Base-by-base conservation (phyloP, 1,140 invertebrate genomes). In the Ditylenchus dipsaci region DNA sequence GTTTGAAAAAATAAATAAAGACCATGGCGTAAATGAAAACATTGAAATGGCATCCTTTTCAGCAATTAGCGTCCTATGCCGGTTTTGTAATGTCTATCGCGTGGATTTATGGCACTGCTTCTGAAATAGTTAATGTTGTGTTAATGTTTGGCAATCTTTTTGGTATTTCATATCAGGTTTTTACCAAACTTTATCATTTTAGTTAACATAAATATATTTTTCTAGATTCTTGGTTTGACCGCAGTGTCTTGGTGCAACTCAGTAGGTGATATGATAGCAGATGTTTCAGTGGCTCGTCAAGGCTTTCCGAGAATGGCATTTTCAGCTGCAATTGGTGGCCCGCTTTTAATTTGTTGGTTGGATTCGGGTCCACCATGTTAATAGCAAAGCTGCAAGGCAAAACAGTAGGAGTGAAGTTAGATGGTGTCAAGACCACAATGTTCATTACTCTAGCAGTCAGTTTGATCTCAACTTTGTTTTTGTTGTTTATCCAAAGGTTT, bases 241-340 rank as follows among this genome's bases (percentile, higher is more conserved):
- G 84, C 90, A 30, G 84, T 90, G 19, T 88, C 89, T 0, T 89
- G 88, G 88, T 88, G 88, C 30, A 90, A 90, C 81, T 88, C 87
- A 79, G 84, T 90, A 63, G 87, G 88, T 73, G 89, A 90, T 86
- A 84, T 89, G 21, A 87, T 90, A 72, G 86, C 89, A 1, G 88
- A 90, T 75, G 80, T 87, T 0, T 79, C 87, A 19, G 87, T 89
- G 76, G 88, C 89, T 1, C 84, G 84, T 64, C 86, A 86, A 76
- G 89, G 88, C 3, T 88, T 86, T 80, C 87, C 89, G 0, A 83
- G 87, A 66, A 89, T 89, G 87, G 89, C 87, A 1, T 88, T 88
- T 71, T 86, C 88, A 1, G 89, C 89, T 1, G 89, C 88, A 68
- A 89, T 89, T 77, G 89, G 89, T 30, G 89, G 88, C 43, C 89